Conservation (phyloP, 1,140 invertebrate species). For the Drosophila punjabiensis region DNA sequence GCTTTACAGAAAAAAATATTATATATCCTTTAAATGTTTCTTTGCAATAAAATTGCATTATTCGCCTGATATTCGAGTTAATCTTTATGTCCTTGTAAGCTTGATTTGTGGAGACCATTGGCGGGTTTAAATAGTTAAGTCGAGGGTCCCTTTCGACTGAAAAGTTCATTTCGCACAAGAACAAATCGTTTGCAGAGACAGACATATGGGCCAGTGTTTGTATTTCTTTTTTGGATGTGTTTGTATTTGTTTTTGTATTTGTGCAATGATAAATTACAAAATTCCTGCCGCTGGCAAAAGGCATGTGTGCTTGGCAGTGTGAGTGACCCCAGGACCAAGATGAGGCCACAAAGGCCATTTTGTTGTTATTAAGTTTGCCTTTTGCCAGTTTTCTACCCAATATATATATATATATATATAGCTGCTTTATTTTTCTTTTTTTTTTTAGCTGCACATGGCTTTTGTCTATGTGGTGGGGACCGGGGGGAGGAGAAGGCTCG, state of each 20-base stretch:
- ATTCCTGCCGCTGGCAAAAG: conserved; percentile 73
- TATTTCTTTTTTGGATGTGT: conserved; percentile 43
- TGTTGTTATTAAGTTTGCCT: conserved; percentile 83
- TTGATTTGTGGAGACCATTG: conserved; percentile 39
- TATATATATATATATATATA: not conserved
- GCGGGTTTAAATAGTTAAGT: conserved; percentile 69
- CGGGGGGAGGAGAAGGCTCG: conserved; percentile 48
- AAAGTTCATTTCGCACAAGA: conserved; percentile 73
- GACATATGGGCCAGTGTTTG: conserved; percentile 35
- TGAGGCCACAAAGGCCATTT: conserved; percentile 76
- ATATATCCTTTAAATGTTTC: not conserved
- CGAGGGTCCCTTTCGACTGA: conserved; percentile 45
- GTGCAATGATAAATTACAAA: conserved; percentile 83
- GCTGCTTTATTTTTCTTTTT: conserved; percentile 26
- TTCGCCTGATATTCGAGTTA: conserved; percentile 8
- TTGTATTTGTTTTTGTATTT: conserved; percentile 56
- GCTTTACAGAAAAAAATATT: not conserved
- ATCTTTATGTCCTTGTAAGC: conserved; percentile 16
- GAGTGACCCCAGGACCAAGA: conserved; percentile 53
- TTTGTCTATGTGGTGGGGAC: conserved; percentile 33
- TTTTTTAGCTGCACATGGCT: conserved; percentile 58
- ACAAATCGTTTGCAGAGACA: conserved; percentile 49
- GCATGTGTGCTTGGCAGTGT: conserved; percentile 25
- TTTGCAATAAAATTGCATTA: conserved; percentile 22
- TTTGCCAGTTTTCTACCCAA: conserved; percentile 60